Evolutionary conservation across 2,888 invertebrate genomes (phyloP).

Genomic region (Cremastobaeus sp.): DNA sequence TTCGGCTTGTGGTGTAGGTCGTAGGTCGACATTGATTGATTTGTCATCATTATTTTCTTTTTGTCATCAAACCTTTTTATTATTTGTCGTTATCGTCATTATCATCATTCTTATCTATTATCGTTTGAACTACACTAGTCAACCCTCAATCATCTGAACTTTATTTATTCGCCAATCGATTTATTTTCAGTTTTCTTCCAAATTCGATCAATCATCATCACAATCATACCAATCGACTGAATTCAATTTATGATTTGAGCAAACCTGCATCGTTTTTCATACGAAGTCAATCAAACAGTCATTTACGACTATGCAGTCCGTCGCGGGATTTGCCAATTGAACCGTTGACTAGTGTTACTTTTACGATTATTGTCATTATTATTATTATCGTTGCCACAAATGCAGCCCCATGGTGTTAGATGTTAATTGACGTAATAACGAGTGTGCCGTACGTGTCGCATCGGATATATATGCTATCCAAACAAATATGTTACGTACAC

Average conservation of each 20-base stretch:
- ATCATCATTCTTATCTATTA: constrained; percentile 54
- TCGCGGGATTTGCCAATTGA: constrained; percentile 25
- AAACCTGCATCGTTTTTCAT: too few species aligned
- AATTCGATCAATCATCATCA: constrained; percentile 14
- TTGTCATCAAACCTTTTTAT: too few species aligned
- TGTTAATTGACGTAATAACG: constrained; percentile 69
- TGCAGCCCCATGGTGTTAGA: constrained; percentile 70
- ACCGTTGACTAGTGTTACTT: constrained; percentile 59
- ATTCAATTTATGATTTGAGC: constrained; percentile 7
- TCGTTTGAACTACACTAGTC: constrained; percentile 59
- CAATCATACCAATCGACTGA: not conserved
- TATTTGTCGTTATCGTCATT: constrained; percentile 34
- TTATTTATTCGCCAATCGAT: not conserved
- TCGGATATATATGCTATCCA: constrained; percentile 58
- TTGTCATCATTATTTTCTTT: constrained; percentile 67
- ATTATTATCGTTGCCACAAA: constrained; percentile 62
- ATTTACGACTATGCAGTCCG: constrained; percentile 38
- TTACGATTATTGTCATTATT: constrained; percentile 50
- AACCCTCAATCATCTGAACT: constrained; percentile 62
- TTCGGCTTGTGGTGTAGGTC: constrained; percentile 74
- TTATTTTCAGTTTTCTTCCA: not conserved
- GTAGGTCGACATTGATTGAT: constrained; percentile 71
- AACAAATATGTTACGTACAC: constrained; percentile 64
- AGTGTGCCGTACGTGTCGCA: constrained; percentile 63
- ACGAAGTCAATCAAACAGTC: constrained; percentile 41